A percentile compares a stretch with the other conserved stretches of the same genome.
These are phyloP conservation scores for Engraulis encrasicolus DNA, from an alignment of 2,113 vertebrate genomes.

Conservation along the genomic window DNA sequence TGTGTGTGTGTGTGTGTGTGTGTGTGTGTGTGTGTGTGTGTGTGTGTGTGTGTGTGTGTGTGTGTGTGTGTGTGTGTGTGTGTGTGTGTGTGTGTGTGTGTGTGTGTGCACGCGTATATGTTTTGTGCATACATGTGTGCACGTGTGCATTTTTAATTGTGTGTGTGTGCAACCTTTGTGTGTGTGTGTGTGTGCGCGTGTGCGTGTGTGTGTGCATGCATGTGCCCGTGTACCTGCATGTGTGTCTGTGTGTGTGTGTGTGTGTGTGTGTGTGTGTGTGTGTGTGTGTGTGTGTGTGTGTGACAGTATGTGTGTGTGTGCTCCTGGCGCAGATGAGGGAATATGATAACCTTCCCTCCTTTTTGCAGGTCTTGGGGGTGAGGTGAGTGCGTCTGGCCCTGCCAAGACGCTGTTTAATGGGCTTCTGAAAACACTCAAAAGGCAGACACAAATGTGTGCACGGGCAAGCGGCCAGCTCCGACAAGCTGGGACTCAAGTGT, in stretches of 20 bases:
- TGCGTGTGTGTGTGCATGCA: background rate
- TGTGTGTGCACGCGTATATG: background rate
- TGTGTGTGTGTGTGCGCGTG: conserved; percentile 28
- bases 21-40: conserved; percentile 36
- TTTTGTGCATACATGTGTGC: background rate
- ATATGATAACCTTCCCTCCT: conserved; percentile 82
- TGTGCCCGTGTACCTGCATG: background rate
- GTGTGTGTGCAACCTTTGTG: conserved; percentile 1
- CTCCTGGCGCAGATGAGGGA: conserved; percentile 78
- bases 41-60: background rate
- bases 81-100: background rate
- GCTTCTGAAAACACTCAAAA: conserved; percentile 88
- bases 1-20: background rate
- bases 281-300: conserved; percentile 35
- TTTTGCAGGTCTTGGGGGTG: conserved; percentile 77
- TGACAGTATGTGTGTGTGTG: too few relatives aligned
- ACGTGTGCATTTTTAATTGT: background rate
- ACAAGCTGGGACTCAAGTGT: background rate
- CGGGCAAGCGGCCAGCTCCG: conserved; percentile 49
- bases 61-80: background rate
- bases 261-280: conserved; percentile 28
- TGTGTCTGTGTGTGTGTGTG: background rate
- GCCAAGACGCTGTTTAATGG: conserved; percentile 85
- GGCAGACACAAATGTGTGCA: conserved; percentile 84
- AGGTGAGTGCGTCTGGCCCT: conserved; percentile 82